Evolutionary conservation across 2,113 vertebrate genomes (phyloP).

Genomic region (Mirza zaza): DNA sequence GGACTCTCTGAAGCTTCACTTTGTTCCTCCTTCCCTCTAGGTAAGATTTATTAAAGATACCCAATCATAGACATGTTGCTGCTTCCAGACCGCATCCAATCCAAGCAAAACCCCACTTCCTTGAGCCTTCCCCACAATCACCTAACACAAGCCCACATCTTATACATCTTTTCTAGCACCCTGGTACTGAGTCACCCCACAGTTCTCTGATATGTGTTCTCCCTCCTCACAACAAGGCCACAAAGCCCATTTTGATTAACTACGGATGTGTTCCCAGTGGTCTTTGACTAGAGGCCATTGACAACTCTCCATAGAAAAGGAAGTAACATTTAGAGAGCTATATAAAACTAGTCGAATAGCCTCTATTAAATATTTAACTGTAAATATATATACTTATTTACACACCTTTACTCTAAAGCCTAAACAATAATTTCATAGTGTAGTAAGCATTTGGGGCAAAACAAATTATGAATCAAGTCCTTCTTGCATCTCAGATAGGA

Average conservation of each 20-base stretch:
- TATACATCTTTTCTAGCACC: not conserved
- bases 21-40: not conserved
- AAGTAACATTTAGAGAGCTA: not conserved
- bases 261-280: not conserved
- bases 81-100: not conserved
- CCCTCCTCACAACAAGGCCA: not conserved
- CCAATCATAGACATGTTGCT: not conserved
- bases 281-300: not conserved
- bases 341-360: not conserved
- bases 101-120: not conserved
- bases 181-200: not conserved
- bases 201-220: not conserved
- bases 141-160: not conserved
- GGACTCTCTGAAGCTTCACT: not conserved
- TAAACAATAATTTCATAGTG: not conserved
- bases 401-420: not conserved
- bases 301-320: not conserved
- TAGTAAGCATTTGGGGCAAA: not conserved
- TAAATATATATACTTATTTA: not conserved
- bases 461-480: not conserved
- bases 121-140: not conserved
- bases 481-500: not conserved
- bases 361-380: slow-evolving; percentile 11
- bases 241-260: not conserved
- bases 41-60: not conserved